Conservation (phyloP, 2,888 invertebrate genomes). For the Catocala fraxini region DNA sequence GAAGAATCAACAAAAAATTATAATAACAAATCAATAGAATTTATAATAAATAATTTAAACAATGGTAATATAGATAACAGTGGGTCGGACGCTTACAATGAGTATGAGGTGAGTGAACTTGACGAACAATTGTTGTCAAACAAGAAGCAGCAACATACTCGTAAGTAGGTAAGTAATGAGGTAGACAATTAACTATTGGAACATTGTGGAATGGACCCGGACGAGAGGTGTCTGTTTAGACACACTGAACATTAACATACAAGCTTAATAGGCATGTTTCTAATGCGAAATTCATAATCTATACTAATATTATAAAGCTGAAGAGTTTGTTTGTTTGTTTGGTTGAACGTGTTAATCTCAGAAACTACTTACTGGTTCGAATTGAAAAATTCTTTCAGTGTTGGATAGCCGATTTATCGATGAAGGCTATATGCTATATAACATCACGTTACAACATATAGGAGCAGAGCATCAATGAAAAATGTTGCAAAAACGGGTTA, state of each 20-base stretch:
- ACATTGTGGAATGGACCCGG: constrained; percentile 35
- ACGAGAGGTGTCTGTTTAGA: constrained; percentile 6
- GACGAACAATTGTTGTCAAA: constrained; percentile 58
- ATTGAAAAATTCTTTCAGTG: too few species aligned
- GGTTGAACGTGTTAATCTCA: too few species aligned
- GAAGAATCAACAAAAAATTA: too few species aligned
- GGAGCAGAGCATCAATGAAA: too few species aligned
- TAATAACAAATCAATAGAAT: constrained; percentile 12
- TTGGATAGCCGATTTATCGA: too few species aligned
- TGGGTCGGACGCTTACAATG: constrained; percentile 51
- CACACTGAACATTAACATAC: constrained; percentile 1
- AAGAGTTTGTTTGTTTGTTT: too few species aligned
- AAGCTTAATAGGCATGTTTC: constrained; percentile 9
- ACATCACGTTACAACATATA: too few species aligned
- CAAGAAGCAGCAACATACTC: constrained; percentile 41
- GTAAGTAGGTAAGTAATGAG: constrained; percentile 57
- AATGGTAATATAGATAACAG: constrained; percentile 33
- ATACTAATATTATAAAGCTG: too few species aligned
- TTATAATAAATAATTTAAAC: constrained; percentile 19
- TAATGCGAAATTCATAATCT: constrained; percentile 6
- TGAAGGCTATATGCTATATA: too few species aligned
- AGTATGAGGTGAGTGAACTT: constrained; percentile 61
- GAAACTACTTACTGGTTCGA: too few species aligned
- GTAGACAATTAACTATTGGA: constrained; percentile 53
- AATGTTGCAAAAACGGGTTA: too few species aligned